A percentile compares a stretch with the other conserved stretches of the same genome.
phyloP scores from a whole-genome alignment of 2,888 invertebrate genomes.

The Timema podura region DNA sequence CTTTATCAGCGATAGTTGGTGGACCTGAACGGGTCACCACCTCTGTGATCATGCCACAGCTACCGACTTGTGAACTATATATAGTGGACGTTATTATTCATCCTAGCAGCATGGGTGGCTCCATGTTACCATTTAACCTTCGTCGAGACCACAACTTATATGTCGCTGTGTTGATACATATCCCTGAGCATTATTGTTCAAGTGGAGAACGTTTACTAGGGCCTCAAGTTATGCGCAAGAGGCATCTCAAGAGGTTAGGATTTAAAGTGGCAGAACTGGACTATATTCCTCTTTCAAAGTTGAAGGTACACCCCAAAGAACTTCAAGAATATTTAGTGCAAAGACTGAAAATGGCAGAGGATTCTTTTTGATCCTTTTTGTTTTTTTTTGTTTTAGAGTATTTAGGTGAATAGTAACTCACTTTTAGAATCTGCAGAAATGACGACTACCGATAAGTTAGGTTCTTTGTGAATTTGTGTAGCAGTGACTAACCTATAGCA shows the following conservation, averaged over 20 bases:
- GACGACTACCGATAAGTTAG: too few relatives aligned
- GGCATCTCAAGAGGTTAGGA: slow-evolving; percentile 60
- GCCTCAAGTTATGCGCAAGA: slow-evolving; percentile 58
- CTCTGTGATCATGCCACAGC: slow-evolving; percentile 51
- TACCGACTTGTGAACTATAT: slow-evolving; percentile 56
- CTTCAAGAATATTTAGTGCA: slow-evolving; percentile 52
- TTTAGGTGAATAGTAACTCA: background rate
- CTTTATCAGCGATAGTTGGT: slow-evolving; percentile 48
- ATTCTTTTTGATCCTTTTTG: slow-evolving; percentile 29
- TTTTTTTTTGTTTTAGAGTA: background rate
- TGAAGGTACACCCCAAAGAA: slow-evolving; percentile 49
- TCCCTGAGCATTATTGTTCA: slow-evolving; percentile 63
- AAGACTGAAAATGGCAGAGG: slow-evolving; percentile 45
- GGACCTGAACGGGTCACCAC: slow-evolving; percentile 49
- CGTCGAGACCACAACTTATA: slow-evolving; percentile 47
- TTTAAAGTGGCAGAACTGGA: slow-evolving; percentile 58
- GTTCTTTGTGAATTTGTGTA: too few relatives aligned
- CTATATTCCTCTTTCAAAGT: slow-evolving; percentile 50
- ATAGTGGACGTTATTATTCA: slow-evolving; percentile 58
- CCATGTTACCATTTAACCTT: slow-evolving; percentile 48
- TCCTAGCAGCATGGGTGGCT: slow-evolving; percentile 43
- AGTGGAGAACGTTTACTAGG: slow-evolving; percentile 55
- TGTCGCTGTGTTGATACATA: slow-evolving; percentile 57
- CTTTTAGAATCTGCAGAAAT: too few relatives aligned
- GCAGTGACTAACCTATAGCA: too few relatives aligned